Conservation (phyloP, 2,113 vertebrate species). For the Lichenostomus cassidix region DNA sequence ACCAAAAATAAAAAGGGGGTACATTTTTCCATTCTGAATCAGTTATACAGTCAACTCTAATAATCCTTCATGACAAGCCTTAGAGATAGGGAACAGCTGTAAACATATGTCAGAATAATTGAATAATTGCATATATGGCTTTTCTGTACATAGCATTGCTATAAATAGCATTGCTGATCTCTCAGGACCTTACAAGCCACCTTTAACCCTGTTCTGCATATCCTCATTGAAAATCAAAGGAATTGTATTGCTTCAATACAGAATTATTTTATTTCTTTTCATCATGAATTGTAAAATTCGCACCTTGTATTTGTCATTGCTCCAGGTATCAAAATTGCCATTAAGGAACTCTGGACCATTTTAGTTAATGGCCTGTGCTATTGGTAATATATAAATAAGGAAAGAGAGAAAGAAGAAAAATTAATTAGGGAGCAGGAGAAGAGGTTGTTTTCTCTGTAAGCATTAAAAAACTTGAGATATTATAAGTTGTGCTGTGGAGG, state of each 20-base stretch:
- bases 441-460: neutral
- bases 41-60: neutral
- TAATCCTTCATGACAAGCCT: neutral
- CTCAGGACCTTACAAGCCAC: neutral
- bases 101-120: neutral
- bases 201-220: neutral
- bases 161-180: neutral
- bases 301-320: neutral
- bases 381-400: neutral
- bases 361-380: neutral
- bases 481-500: neutral
- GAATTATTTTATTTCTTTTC: neutral
- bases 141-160: neutral
- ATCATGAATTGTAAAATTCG: neutral
- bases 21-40: neutral
- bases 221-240: neutral
- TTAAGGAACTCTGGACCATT: neutral
- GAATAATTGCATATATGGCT: neutral
- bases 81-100: neutral
- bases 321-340: neutral
- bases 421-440: neutral
- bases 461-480: neutral
- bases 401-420: neutral
- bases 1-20: neutral
- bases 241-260: neutral